phyloP scores from a whole-genome alignment of 2,113 vertebrate genomes.

The Pteropus alecto region DNA sequence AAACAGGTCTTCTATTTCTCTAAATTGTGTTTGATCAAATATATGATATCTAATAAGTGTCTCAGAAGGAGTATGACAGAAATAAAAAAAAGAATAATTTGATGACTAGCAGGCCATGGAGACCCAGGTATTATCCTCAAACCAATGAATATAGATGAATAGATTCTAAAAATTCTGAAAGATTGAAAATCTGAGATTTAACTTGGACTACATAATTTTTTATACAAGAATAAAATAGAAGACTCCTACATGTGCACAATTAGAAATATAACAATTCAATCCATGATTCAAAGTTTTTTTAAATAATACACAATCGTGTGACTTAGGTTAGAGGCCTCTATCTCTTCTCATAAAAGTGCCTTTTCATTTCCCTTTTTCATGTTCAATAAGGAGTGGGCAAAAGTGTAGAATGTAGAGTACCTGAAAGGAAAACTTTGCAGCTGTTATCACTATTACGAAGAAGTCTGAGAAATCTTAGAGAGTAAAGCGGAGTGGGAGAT shows the following conservation, averaged over 20 bases:
- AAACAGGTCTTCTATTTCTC: not conserved
- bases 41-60: not conserved
- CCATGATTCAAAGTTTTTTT: not conserved
- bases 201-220: not conserved
- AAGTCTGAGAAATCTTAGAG: not conserved
- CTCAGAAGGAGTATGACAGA: not conserved
- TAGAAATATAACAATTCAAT: not conserved
- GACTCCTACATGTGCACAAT: not conserved
- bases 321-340: not conserved
- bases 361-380: not conserved
- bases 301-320: not conserved
- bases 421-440: not conserved
- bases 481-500: no score
- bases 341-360: not conserved
- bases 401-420: not conserved
- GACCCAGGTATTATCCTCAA: not conserved
- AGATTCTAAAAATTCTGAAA: not conserved
- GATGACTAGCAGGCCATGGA: not conserved
- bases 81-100: not conserved
- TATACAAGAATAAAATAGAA: not conserved
- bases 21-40: conserved; percentile 25
- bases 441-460: not conserved
- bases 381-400: not conserved
- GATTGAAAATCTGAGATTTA: not conserved
- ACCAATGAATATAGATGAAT: not conserved